Conservation (phyloP, 2,888 invertebrate species). For the Tridacna gigas region DNA sequence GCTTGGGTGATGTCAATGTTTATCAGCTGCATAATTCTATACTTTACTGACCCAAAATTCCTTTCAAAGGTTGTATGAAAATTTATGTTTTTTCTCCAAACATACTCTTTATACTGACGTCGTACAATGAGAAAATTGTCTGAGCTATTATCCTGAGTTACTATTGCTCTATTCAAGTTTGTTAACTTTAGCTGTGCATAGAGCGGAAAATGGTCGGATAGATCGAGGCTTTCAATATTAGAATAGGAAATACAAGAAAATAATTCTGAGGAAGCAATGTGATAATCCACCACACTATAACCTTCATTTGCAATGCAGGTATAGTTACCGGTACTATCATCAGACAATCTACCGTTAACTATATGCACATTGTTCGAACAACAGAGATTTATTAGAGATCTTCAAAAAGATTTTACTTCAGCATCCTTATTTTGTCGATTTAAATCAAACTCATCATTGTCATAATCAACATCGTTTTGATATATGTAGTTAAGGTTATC, state of each 20-base stretch:
- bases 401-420: not conserved
- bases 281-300: constrained; percentile 4
- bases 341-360: constrained; percentile 9
- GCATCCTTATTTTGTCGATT: not conserved
- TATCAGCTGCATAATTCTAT: no score
- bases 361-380: constrained; percentile 13
- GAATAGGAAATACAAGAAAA: constrained; percentile 16
- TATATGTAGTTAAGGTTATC: not conserved
- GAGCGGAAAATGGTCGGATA: constrained; percentile 22
- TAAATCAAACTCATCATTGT: not conserved
- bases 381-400: not conserved
- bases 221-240: constrained; percentile 14
- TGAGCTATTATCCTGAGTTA: not conserved
- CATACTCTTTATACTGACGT: no score
- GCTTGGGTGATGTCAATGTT: no score
- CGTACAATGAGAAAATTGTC: no score
- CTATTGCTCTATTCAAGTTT: not conserved
- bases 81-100: no score
- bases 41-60: no score
- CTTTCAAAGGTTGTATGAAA: no score
- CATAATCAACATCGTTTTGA: not conserved
- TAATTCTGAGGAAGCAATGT: constrained; percentile 24
- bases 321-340: constrained; percentile 2
- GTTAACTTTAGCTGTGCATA: constrained; percentile 10
- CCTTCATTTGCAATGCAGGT: constrained; percentile 11